Evolutionary conservation across 2,888 invertebrate genomes (phyloP), one percentile per base, ranked within the genome.

Genomic region (Drosophila algonquin): DNA sequence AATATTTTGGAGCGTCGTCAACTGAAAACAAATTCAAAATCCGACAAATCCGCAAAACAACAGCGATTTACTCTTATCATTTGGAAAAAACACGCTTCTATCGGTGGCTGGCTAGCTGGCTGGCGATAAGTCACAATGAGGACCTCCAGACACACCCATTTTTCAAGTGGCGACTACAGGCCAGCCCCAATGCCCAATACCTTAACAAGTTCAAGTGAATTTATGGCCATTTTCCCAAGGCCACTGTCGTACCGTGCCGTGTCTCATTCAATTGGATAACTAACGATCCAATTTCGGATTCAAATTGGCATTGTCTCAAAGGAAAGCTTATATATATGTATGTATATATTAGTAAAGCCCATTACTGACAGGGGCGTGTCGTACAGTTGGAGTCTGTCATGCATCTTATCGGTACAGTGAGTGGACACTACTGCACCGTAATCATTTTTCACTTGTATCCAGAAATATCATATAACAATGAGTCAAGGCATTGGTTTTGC

Each of bases 61-160:
- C 55, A 45, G 14, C 45, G 21, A 3, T 47, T 16, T 14, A 7
- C 30, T 40, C 67, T 67, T 65, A 65, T 65, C 65, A 54, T 30
- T 30, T 30, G 30, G 30, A 16, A 16, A 16, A 16, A 63, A 47
- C 58, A 40, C 14, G 63, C 57, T 44, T 53, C 44, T 16, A 53
- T 57, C 16, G 21, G 8, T 24, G 24, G 21, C 8, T 21, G 21
- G 21, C 21, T 21, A 18, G 18, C 18, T 18, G 21, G 21, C 21
- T 10, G 35, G 54, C 6, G 74, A 72, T 72, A 72, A 64, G 72
- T 45, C 1, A 10, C n/a, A 40, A 32, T 21, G 24, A 55, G n/a
- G 35, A 32, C 44, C 58, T 16, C 40, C 12, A 60, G 73, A 73
- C 73, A 73, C 73, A 73, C 73, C 73, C 73, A 73, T 67, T 63